These are phyloP conservation scores for Apeltes quadracus DNA, from an alignment of 2,113 vertebrate species.

Conservation along the genomic window DNA sequence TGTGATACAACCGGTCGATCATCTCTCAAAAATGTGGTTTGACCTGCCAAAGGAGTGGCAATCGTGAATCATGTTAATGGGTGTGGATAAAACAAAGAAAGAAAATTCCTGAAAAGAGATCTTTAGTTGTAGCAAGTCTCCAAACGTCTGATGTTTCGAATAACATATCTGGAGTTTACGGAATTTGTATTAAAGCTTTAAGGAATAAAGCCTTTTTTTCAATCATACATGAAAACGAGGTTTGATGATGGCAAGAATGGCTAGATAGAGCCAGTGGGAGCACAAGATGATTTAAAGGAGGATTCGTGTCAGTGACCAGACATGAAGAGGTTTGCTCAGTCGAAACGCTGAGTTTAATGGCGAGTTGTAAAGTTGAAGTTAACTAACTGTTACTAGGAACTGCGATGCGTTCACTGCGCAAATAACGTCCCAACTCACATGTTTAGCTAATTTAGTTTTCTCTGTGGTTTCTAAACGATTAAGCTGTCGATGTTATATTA, in stretches of 20 bases:
- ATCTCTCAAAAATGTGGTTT: constrained; percentile 7
- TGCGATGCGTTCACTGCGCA: neutral
- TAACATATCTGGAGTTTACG: neutral
- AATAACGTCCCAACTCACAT: neutral
- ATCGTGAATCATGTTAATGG: neutral
- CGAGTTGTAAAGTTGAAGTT: constrained; percentile 13
- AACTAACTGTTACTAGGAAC: constrained; percentile 45
- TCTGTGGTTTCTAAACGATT: neutral
- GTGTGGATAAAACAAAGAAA: neutral
- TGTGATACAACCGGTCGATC: neutral
- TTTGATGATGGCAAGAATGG: neutral
- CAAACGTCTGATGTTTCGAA: neutral
- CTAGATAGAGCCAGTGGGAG: neutral
- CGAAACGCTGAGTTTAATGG: constrained; percentile 9
- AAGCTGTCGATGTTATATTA: neutral
- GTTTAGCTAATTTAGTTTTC: neutral
- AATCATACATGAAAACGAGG: neutral
- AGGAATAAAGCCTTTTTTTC: neutral
- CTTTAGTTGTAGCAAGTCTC: neutral
- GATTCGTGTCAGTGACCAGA: neutral
- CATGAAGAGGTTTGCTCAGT: neutral
- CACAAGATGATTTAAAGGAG: neutral
- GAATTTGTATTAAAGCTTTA: neutral
- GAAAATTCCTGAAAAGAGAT: neutral
- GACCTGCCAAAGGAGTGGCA: constrained; percentile 1